Percentiles rank a stretch among this genome's conserved stretches.
Evolutionary conservation across 2,888 invertebrate species (phyloP).

Genomic region (Lacanobia oleracea): DNA sequence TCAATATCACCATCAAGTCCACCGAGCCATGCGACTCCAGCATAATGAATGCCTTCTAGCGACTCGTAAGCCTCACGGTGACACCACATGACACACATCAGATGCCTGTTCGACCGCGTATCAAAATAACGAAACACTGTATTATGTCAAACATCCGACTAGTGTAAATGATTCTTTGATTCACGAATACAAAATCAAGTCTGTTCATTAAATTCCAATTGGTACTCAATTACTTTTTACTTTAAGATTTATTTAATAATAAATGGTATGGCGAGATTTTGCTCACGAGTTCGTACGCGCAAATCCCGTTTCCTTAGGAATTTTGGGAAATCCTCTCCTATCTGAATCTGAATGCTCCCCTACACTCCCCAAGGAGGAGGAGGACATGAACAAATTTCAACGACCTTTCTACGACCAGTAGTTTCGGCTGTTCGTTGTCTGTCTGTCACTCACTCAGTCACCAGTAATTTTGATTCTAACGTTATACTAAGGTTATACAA

Average conservation of each 20-base stretch:
- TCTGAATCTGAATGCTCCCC: too few species aligned
- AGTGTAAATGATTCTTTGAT: slow-evolving; percentile 19
- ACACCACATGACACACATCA: slow-evolving; percentile 41
- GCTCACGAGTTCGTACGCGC: too few species aligned
- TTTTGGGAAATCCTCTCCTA: too few species aligned
- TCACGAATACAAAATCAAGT: slow-evolving; percentile 3
- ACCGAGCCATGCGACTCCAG: neutral
- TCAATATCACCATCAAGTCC: too few species aligned
- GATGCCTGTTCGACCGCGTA: slow-evolving; percentile 50
- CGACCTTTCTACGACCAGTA: too few species aligned
- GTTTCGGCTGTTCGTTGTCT: too few species aligned
- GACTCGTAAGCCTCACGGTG: slow-evolving; percentile 20
- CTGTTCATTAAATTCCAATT: slow-evolving; percentile 1
- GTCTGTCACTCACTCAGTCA: too few species aligned
- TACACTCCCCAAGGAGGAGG: too few species aligned
- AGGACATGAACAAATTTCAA: too few species aligned
- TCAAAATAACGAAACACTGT: slow-evolving; percentile 43
- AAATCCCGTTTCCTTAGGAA: too few species aligned
- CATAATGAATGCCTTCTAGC: neutral
- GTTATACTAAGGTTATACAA: slow-evolving; percentile 1
- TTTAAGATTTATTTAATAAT: neutral
- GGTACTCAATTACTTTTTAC: neutral
- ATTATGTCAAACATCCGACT: slow-evolving; percentile 35
- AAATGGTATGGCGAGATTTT: too few species aligned
- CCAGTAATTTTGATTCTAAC: neutral